Percentiles rank a stretch among this genome's conserved stretches.
Evolutionary conservation across 2,113 vertebrate species (phyloP).

Genomic region (Fregata magnificens): DNA sequence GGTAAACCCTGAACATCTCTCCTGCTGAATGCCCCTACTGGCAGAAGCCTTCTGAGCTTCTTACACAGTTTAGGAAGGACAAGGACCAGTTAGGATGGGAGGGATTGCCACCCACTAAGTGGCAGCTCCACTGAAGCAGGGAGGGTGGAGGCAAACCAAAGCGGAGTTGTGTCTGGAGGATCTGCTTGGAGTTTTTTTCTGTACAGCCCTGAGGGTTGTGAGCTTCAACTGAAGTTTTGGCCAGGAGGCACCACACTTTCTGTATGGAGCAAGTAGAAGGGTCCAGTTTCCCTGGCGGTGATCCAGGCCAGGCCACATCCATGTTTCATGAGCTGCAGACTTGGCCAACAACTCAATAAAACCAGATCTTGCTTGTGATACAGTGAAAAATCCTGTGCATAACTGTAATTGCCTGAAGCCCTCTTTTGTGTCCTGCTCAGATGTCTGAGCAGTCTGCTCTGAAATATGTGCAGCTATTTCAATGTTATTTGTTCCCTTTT

Average conservation of each 20-base stretch:
- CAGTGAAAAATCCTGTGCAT: not conserved
- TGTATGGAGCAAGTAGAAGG: not conserved
- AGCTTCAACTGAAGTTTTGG: not conserved
- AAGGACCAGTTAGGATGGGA: not conserved
- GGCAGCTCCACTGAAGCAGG: not conserved
- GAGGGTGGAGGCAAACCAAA: not conserved
- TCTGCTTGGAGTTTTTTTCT: not conserved
- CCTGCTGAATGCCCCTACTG: not conserved
- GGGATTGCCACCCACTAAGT: not conserved
- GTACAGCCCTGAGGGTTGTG: not conserved
- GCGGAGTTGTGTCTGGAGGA: not conserved
- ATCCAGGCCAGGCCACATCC: not conserved
- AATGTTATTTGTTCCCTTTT: not conserved
- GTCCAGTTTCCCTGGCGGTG: not conserved
- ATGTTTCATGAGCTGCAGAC: not conserved
- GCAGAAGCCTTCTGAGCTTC: not conserved
- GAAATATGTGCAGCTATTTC: not conserved
- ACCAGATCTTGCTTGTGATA: not conserved
- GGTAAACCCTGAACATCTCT: not conserved
- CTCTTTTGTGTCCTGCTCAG: not conserved
- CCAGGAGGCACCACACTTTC: not conserved
- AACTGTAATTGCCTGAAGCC: not conserved
- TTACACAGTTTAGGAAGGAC: not conserved
- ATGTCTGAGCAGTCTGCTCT: not conserved
- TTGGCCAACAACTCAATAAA: not conserved